Conservation (phyloP, 2,888 invertebrate genomes). For the Leucophenga montana region DNA sequence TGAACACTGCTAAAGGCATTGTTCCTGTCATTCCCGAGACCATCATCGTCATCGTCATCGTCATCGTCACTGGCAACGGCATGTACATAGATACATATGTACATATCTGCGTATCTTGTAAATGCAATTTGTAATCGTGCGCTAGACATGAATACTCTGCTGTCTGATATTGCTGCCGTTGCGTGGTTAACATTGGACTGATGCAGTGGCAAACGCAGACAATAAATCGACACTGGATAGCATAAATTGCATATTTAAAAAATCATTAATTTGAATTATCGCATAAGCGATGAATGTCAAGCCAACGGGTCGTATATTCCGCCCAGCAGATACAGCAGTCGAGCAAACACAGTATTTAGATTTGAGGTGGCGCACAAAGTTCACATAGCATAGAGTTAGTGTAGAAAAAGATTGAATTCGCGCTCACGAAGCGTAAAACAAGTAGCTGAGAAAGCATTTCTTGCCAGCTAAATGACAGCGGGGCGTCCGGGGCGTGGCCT, state of each 20-base stretch:
- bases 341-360: not conserved
- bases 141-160: no score
- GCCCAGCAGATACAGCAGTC: not conserved
- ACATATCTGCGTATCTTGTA: not conserved
- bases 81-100: not conserved
- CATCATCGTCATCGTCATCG: not conserved
- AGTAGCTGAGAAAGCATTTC: not conserved
- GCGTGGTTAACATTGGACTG: not conserved
- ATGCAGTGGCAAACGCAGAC: not conserved
- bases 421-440: not conserved
- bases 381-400: not conserved
- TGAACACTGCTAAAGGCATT: not conserved
- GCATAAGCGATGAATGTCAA: constrained; percentile 43
- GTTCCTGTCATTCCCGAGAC: not conserved
- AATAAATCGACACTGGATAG: constrained; percentile 14
- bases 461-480: no score
- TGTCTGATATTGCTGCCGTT: not conserved
- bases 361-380: not conserved
- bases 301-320: not conserved
- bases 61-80: not conserved
- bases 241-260: constrained; percentile 59
- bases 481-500: no score
- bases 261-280: constrained; percentile 65
- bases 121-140: no score
- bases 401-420: not conserved